A percentile compares a stretch with the other conserved stretches of the same genome.
These are phyloP conservation scores for Nesogale talazaci DNA, from an alignment of 2,113 vertebrate species.

Conservation along the genomic window DNA sequence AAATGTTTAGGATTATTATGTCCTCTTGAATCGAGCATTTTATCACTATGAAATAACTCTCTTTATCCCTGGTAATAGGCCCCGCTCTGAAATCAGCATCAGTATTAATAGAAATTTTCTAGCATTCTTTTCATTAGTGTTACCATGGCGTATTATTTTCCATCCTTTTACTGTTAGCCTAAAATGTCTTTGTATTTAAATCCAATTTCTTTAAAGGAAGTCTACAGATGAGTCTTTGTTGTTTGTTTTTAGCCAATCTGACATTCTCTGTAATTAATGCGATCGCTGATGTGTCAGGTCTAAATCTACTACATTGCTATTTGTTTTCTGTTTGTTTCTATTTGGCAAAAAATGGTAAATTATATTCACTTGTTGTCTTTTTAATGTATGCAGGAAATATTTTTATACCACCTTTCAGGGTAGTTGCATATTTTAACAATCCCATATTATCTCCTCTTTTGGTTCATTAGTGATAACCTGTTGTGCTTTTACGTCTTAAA, in stretches of 20 bases:
- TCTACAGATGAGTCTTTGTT: background rate
- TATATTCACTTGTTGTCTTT: no score
- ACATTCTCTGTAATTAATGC: background rate
- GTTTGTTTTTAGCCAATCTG: background rate
- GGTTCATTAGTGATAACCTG: background rate
- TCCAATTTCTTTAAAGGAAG: background rate
- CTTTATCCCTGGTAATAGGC: background rate
- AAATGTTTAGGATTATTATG: slow-evolving; percentile 19
- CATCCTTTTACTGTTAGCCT: slow-evolving; percentile 2
- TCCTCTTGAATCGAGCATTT: background rate
- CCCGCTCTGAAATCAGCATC: slow-evolving; percentile 23
- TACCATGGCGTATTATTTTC: background rate
- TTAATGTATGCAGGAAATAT: background rate
- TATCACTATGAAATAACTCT: slow-evolving; percentile 18
- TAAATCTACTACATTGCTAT: background rate
- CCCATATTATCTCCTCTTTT: background rate
- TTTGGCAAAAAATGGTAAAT: no score
- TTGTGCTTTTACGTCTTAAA: no score
- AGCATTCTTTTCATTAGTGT: slow-evolving; percentile 13
- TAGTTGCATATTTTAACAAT: background rate
- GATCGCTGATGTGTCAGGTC: background rate
- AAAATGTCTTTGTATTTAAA: slow-evolving; percentile 8
- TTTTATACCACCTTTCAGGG: background rate
- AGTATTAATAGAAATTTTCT: background rate
- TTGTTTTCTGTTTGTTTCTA: background rate